A percentile compares a stretch with the other conserved stretches of the same genome.
phyloP scores from a whole-genome alignment of 2,888 invertebrate genomes.

The Polietes domitor region DNA sequence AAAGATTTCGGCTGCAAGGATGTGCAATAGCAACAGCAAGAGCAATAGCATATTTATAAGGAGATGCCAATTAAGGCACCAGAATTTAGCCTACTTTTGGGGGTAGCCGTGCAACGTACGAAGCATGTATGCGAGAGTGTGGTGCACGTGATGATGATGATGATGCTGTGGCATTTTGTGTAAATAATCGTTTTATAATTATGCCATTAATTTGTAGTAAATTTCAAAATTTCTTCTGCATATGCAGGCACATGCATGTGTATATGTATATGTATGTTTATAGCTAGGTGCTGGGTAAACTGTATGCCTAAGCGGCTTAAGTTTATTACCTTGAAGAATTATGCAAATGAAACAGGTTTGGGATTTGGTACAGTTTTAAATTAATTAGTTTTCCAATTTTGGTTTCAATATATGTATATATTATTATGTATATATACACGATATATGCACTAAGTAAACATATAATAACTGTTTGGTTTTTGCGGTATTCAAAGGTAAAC shows the following conservation, averaged over 20 bases:
- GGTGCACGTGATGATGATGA: background rate
- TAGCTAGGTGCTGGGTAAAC: background rate
- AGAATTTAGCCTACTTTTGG: background rate
- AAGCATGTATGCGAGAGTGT: too few species aligned
- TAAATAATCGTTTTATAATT: background rate
- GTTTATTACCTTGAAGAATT: background rate
- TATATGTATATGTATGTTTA: background rate
- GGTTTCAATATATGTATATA: background rate
- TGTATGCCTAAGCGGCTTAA: background rate
- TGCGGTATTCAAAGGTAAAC: background rate
- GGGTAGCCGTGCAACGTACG: background rate
- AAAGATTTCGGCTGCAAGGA: background rate
- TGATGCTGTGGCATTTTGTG: background rate
- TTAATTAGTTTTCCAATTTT: background rate
- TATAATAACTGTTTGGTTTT: background rate
- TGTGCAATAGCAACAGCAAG: background rate
- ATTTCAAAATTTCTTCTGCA: background rate
- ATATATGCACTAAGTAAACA: background rate
- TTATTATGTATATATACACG: background rate
- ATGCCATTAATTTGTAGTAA: background rate
- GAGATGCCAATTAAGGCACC: background rate
- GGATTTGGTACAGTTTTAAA: background rate
- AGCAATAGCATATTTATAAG: background rate
- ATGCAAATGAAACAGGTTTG: background rate
- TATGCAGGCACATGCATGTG: background rate